Percentiles rank a stretch among this genome's conserved stretches.
Evolutionary conservation across 2,113 vertebrate genomes (phyloP).

Genomic region (Gobius niger): DNA sequence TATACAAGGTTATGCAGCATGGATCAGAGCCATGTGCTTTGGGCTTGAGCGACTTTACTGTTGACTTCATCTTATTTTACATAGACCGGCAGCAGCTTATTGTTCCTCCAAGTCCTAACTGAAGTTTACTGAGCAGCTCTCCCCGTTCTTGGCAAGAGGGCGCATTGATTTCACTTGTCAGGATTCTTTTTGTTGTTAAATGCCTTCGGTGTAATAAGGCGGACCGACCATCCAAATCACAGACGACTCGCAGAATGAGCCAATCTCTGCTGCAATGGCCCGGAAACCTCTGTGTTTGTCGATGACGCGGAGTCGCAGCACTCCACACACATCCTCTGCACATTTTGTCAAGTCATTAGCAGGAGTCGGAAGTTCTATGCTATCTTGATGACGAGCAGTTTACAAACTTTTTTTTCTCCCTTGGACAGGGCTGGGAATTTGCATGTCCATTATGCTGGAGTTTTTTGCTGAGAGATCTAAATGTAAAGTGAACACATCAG

Average conservation of each 20-base stretch:
- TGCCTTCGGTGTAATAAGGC: not conserved
- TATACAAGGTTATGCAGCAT: no score
- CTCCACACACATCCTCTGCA: not conserved
- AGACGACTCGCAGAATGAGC: not conserved
- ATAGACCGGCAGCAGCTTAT: no score
- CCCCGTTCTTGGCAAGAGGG: not conserved
- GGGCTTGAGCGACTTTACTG: no score
- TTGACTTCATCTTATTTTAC: no score
- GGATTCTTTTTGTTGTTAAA: not conserved
- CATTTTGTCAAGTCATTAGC: not conserved
- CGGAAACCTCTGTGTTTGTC: not conserved
- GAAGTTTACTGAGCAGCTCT: not conserved
- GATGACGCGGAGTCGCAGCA: no score
- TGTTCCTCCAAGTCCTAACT: not conserved
- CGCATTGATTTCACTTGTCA: not conserved
- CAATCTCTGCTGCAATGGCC: constrained; percentile 11
- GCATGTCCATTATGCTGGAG: constrained; percentile 22
- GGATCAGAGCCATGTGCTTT: no score
- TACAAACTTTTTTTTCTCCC: not conserved
- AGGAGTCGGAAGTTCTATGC: not conserved
- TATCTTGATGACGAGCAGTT: constrained; percentile 4
- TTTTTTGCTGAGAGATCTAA: constrained; percentile 32
- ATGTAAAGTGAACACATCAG: constrained; percentile 59
- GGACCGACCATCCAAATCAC: not conserved
- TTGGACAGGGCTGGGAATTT: constrained; percentile 33